Evolutionary conservation across 1,140 invertebrate species (phyloP).

Genomic region (Eriocheir sinensis): DNA sequence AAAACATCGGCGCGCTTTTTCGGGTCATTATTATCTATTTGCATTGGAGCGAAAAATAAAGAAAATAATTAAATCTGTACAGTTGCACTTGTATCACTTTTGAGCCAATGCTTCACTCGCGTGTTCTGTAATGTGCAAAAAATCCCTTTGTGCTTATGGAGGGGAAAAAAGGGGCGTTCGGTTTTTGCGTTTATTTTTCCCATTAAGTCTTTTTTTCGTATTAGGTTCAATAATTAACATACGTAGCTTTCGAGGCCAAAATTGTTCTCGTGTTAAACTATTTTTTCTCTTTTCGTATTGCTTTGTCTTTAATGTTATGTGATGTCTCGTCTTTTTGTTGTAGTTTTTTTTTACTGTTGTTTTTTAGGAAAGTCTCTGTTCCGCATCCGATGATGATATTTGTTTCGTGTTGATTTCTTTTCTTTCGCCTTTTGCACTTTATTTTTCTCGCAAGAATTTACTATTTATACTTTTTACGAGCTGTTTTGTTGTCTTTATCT

Average conservation of each 20-base stretch:
- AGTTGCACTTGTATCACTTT: constrained; percentile 16
- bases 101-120: constrained; percentile 11
- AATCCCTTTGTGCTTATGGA: constrained; percentile 16
- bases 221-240: constrained; percentile 26
- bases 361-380: no score
- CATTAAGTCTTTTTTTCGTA: not conserved
- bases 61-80: constrained; percentile 17
- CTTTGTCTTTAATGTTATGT: no score
- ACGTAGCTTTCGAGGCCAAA: not conserved
- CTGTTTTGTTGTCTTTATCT: no score
- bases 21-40: constrained; percentile 17
- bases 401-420: no score
- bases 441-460: no score
- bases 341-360: no score
- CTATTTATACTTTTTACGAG: no score
- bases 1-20: constrained; percentile 12
- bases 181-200: not conserved
- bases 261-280: not conserved
- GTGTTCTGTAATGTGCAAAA: not conserved
- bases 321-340: no score
- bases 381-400: no score
- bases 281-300: no score
- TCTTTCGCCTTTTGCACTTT: no score
- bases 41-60: constrained; percentile 25
- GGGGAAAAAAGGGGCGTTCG: not conserved